Conservation (phyloP, 64 coral and sea anemone genomes). For the Platygyra sinensis region DNA sequence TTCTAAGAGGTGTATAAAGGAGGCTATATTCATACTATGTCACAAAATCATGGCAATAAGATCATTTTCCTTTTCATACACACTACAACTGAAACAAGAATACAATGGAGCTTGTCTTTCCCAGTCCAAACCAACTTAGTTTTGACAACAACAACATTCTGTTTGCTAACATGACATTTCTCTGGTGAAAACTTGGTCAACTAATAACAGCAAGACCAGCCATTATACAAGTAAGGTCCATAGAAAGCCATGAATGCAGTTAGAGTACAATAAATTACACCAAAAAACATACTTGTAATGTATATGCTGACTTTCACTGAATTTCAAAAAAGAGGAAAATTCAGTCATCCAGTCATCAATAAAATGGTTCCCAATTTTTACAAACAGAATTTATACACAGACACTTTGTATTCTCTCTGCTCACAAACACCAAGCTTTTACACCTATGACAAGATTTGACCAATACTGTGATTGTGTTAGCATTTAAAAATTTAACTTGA, state of each 20-base stretch:
- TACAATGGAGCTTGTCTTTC: no score
- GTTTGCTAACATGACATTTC: not conserved
- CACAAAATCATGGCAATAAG: no score
- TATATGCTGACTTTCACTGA: not conserved
- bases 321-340: not conserved
- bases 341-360: not conserved
- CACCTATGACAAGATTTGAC: constrained; percentile 18
- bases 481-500: constrained; percentile 7
- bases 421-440: constrained; percentile 10
- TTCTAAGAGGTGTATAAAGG: no score
- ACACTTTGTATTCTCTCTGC: constrained; percentile 16
- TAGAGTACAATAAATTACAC: not conserved
- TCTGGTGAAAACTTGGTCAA: not conserved
- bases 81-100: no score
- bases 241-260: not conserved
- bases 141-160: not conserved
- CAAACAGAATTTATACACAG: constrained; percentile 26
- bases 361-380: constrained; percentile 41
- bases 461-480: not conserved
- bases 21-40: no score
- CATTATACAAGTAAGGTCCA: not conserved
- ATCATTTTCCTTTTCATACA: no score
- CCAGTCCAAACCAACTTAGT: not conserved
- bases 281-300: not conserved
- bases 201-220: not conserved